A percentile compares a stretch with the other conserved stretches of the same genome.
These are phyloP conservation scores for Notarius lentiginosus DNA, from an alignment of 2,113 vertebrate genomes.

Conservation along the genomic window DNA sequence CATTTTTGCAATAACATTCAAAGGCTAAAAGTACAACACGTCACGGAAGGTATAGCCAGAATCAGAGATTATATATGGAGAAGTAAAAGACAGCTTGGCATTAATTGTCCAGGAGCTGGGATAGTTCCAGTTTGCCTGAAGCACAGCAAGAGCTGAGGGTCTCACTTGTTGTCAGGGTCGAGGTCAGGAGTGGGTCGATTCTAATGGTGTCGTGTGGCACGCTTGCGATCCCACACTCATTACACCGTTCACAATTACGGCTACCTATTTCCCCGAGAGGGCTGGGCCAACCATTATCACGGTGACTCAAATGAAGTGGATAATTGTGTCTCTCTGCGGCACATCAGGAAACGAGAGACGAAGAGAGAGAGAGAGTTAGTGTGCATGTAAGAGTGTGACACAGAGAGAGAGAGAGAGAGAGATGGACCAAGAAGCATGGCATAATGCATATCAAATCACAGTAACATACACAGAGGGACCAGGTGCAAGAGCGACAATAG, in stretches of 20 bases:
- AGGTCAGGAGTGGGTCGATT: conserved; percentile 68
- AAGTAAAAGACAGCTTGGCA: conserved; percentile 55
- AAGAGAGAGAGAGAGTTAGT: conserved; percentile 57
- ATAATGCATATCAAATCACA: conserved; percentile 43
- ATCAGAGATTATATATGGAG: conserved; percentile 25
- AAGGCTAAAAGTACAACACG: conserved; percentile 17
- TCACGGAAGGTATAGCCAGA: conserved; percentile 11
- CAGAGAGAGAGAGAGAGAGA: conserved; percentile 49
- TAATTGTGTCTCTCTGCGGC: conserved; percentile 76
- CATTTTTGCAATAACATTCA: neutral
- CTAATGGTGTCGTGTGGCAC: conserved; percentile 68
- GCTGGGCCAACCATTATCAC: conserved; percentile 75
- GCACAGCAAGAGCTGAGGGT: conserved; percentile 45
- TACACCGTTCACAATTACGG: conserved; percentile 78
- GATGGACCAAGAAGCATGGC: conserved; percentile 37
- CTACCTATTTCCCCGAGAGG: conserved; percentile 70
- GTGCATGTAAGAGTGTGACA: conserved; percentile 45
- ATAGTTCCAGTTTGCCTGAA: conserved; percentile 65
- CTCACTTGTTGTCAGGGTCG: conserved; percentile 61
- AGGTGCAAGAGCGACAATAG: neutral
- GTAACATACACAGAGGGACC: conserved; percentile 14
- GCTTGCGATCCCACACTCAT: conserved; percentile 73
- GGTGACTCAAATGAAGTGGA: conserved; percentile 80
- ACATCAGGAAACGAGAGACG: conserved; percentile 69
- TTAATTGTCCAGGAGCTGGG: conserved; percentile 69